Base-by-base conservation (phyloP, 92 coral and sea anemone species). In the Scolanthus callimorphus region DNA sequence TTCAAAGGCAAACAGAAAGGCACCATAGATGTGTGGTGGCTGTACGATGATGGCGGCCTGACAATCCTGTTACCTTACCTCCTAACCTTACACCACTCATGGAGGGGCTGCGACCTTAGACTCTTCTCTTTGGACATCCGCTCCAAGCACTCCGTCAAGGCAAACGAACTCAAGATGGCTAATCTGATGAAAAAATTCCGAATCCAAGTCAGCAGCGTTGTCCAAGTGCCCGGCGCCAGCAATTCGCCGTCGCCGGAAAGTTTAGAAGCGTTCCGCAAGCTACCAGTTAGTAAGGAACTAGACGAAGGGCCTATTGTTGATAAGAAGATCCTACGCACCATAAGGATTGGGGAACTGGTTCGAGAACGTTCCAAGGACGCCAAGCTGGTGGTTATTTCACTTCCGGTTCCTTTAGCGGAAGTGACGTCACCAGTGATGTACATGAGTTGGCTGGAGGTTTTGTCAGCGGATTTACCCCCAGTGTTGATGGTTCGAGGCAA, bases 391-490 rank as follows among this genome's bases (percentile, higher is more conserved):
- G 90, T 94, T 38, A 77, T 94, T 55, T 88, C 96, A 17, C 85
- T 94, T 51, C 99, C 99, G 44, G 84, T 94, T 20, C 96, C 99
- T 24, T 75, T 85, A n/a, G 88, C 75, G 41, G 99, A 79, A 3
- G 96, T 88, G 49, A 86, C 95, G 17, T 69, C 91, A 27, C 91
- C 88, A 6, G 29, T 73, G 70, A 77, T 94, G 94, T 94, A 94
- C 72, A 88, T 94, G 99, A 94, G 99, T 62, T 88, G 96, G 99
- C 81, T 94, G 48, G 99, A 94, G 65, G 84, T 84, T 58, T 25
- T 94, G 69, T 84, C 96, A 39, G 53, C 55, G 44, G 86, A 81
- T 59, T 70, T 84, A 49, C 99, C 99, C 6, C 99, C 96, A 0
- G 91, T 88, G 13, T 68, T 94, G 51, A 77, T 94, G 48, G 90